These are phyloP conservation scores for Lordiphosa fenestrarum DNA, from an alignment of 2,888 invertebrate genomes.

Conservation along the genomic window DNA sequence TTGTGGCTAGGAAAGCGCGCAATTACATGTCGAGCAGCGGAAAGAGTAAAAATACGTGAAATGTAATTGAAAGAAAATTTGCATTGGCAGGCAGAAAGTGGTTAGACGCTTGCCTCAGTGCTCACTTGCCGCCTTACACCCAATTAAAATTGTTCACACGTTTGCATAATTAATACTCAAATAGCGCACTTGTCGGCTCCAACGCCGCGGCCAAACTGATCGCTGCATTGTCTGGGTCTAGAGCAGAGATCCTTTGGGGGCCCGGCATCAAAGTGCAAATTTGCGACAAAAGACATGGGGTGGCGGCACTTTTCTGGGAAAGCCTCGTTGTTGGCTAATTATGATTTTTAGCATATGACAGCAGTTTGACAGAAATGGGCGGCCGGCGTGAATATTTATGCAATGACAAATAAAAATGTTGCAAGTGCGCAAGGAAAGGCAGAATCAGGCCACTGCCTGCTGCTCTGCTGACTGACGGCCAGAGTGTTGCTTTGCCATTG, in stretches of 20 bases:
- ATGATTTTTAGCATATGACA: constrained; percentile 57
- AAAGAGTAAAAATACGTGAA: constrained; percentile 35
- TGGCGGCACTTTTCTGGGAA: constrained; percentile 57
- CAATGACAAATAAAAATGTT: constrained; percentile 67
- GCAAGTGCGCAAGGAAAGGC: constrained; percentile 41
- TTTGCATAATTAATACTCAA: constrained; percentile 80
- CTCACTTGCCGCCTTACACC: constrained; percentile 59
- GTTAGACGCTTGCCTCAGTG: constrained; percentile 29
- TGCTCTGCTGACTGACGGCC: constrained; percentile 42
- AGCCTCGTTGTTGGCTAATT: constrained; percentile 61
- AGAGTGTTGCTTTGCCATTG: constrained; percentile 60
- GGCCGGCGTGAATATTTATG: constrained; percentile 24
- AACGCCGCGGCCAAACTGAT: constrained; percentile 39
- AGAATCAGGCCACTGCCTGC: constrained; percentile 42
- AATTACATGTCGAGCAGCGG: constrained; percentile 56
- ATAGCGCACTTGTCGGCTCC: constrained; percentile 38
- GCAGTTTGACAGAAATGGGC: constrained; percentile 64
- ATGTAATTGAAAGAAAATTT: constrained; percentile 69
- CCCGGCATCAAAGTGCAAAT: constrained; percentile 43
- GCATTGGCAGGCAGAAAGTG: constrained; percentile 56
- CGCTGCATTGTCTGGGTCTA: constrained; percentile 18
- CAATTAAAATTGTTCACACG: constrained; percentile 80
- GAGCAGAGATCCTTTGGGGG: neutral
- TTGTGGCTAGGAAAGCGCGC: constrained; percentile 74
- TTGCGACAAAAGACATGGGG: constrained; percentile 38